phyloP scores from a whole-genome alignment of 2,888 invertebrate species.

The Amphipoea lucens region DNA sequence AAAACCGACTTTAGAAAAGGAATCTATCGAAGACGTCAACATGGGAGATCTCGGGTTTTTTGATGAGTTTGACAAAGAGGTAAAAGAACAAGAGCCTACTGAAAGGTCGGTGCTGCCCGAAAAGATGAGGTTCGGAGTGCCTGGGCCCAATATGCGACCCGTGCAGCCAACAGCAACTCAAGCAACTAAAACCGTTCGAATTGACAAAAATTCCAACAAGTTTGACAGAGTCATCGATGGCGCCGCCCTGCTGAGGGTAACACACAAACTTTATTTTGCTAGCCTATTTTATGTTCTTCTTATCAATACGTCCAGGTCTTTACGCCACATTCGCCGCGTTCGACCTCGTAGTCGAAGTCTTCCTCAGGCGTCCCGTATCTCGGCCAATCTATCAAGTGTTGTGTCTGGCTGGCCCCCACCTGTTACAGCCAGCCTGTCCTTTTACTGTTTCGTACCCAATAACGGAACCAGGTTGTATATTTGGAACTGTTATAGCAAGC shows the following conservation, averaged over 20 bases:
- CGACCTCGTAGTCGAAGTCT: not conserved
- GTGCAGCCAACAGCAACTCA: not conserved
- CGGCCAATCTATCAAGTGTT: not conserved
- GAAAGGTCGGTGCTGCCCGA: not conserved
- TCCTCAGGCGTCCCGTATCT: not conserved
- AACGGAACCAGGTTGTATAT: not conserved
- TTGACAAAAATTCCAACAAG: conserved; percentile 78
- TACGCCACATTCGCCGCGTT: not conserved
- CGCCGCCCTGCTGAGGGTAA: conserved; percentile 80
- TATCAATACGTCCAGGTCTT: not conserved
- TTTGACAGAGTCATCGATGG: conserved; percentile 83
- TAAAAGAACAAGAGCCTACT: conserved; percentile 26
- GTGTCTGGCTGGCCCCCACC: too few relatives aligned
- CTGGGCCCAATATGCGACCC: conserved; percentile 17
- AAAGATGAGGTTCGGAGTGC: conserved; percentile 29
- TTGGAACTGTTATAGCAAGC: not conserved
- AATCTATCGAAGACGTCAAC: conserved; percentile 74
- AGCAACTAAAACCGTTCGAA: conserved; percentile 62
- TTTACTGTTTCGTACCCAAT: not conserved
- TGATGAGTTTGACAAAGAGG: conserved; percentile 69
- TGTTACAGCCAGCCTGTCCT: not conserved
- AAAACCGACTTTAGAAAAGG: conserved; percentile 54
- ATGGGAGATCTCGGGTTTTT: conserved; percentile 78
- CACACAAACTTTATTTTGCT: not conserved
- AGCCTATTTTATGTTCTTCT: not conserved